Base-by-base conservation (phyloP, 1,140 invertebrate species). In the Lordiphosa stackelbergi region DNA sequence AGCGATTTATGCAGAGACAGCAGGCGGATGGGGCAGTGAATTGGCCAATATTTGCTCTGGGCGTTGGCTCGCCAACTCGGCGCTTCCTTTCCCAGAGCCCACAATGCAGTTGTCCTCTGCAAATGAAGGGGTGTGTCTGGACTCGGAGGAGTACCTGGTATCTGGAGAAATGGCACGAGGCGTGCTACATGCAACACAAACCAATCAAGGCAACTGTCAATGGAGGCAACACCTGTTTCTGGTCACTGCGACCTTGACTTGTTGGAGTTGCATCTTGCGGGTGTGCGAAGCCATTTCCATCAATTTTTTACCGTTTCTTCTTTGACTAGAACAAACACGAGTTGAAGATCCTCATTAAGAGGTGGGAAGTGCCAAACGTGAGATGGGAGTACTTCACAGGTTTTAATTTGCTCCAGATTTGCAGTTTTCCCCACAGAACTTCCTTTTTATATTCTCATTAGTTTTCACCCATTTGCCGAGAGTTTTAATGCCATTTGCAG, bases 121-220 rank as follows among this genome's bases (percentile, higher is more conserved):
- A 46, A 70, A 53, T 61, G 49, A 69, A 53, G 62, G 58, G 75
- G 74, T 61, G 74, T 79, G 70, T 46, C 62, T 24, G 31, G 28
- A 34, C 41, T 52, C 62, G 19, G 48, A 59, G 40, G 12, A 60
- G 59, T 37, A 40, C 38, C 35, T 48, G 53, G 9, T 4, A 9
- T 3, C 42, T 4, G 19, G 16, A 8, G 16, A 60, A 16, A 41
- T 35, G 62, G 51, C 48, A 63, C 45, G 52, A 64, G 57, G 61
- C 69, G 71, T 79, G 66, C 61, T 47, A 53, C 74, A 73, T 79
- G 74, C 69, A 73, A 79, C 74, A 79, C 61, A 73, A 73, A 47
- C 51, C 61, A 79, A 66, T 79, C 74, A 79, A 77, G 69, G 60
- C 57, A 51, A 79, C 74, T 78, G 74, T 79, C 74, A 79, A 79